Evolutionary conservation across 2,113 vertebrate species (phyloP).

Genomic region (Psammodynastes pulverulentus): DNA sequence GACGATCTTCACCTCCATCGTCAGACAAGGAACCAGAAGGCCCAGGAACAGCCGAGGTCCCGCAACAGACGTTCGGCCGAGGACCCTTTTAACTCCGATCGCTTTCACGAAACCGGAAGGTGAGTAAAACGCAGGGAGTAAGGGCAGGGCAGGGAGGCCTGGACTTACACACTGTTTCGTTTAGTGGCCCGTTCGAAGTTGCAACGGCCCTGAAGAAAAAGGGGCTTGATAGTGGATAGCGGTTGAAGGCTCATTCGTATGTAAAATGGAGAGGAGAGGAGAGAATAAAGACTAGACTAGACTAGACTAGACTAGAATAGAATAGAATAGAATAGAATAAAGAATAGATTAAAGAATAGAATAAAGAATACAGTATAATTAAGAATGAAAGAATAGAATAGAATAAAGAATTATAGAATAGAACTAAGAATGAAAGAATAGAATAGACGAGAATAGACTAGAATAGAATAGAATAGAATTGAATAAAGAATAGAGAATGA

Average conservation of each 20-base stretch:
- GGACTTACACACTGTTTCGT: background rate
- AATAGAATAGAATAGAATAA: fast-evolving
- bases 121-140: background rate
- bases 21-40: background rate
- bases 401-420: no score
- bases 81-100: background rate
- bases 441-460: no score
- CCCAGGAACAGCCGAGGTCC: background rate
- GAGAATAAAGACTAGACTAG: fast-evolving
- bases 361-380: no score
- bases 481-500: no score
- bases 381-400: no score
- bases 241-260: no score
- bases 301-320: no score
- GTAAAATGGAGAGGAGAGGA: no score
- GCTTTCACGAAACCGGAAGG: background rate
- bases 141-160: background rate
- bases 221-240: no score
- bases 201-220: background rate
- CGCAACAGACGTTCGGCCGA: background rate
- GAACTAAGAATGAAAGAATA: no score
- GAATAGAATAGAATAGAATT: no score
- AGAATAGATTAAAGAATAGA: no score
- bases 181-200: background rate
- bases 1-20: background rate